Base-by-base conservation (phyloP, 2,888 invertebrate species). In the Dolichomitus sp. region DNA sequence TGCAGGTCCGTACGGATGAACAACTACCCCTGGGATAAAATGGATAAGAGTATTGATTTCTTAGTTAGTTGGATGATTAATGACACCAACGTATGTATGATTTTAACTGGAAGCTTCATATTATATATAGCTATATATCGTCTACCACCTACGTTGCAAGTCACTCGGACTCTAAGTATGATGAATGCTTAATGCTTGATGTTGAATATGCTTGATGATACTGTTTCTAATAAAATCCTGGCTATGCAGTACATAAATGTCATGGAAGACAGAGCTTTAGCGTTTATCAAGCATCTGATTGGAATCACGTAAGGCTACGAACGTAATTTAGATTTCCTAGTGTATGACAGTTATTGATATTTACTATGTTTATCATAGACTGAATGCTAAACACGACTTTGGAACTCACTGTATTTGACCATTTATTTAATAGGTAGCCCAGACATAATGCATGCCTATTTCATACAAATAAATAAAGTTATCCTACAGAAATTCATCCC, bases 11-110 rank as follows among this genome's bases (percentile, higher is more conserved):
- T 6, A 7, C 2, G 37, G 17, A 33, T 37, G 7, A 37, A 19
- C 37, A n/a, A 61, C 37, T 11, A 57, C 45, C 65, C 57, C 23
- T 37, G 40, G 23, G 12, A 45, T 23, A 30, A 42, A 57, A 76
- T 30, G 48, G 72, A 45, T 45, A 17, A 63, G 27, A 68, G 37
- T 82, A 82, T 82, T 75, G 82, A 82, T 82, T 82, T 79, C 79
- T 82, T 75, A 82, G 75, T 82, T 79, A 82, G 75, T 50, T 17
- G 52, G 79, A 79, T 82, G 82, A 82, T 83, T 83, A 83, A 83
- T 79, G 79, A 76, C 75, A 37, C 52, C 3, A 23, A 69, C 68
- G 65, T 63, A 57, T 40, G 48, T 61, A 50, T 19, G 14, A 37
- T 40, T 54, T 52, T 23, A 37, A 54, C 37, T 33, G 33, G 19